A percentile compares a stretch with the other conserved stretches of the same genome.
Evolutionary conservation across 2,113 vertebrate genomes (phyloP).

Genomic region (Scolopax mira): DNA sequence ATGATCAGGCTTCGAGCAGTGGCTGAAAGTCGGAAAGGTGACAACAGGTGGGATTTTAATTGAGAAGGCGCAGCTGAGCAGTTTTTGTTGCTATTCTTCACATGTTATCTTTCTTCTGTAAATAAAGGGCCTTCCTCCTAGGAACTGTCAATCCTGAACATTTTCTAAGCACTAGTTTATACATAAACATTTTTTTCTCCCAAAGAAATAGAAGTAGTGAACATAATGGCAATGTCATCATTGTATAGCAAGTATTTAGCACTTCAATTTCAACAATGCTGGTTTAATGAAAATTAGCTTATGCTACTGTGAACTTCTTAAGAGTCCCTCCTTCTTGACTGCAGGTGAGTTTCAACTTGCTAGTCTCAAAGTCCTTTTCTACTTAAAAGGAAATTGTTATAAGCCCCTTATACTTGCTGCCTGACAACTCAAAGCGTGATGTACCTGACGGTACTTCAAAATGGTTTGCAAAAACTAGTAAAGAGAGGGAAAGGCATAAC

Average conservation of each 20-base stretch:
- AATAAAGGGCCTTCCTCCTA: not conserved
- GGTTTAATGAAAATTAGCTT: conserved; percentile 3
- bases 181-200: not conserved
- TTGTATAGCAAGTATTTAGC: not conserved
- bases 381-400: conserved; percentile 60
- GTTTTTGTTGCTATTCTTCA: not conserved
- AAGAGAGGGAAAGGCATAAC: conserved; percentile 18
- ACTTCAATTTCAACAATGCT: not conserved
- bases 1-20: not conserved
- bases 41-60: not conserved
- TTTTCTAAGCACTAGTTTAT: not conserved
- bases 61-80: not conserved
- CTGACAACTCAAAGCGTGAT: conserved; percentile 61
- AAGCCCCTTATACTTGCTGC: conserved; percentile 48
- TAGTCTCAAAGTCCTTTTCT: conserved; percentile 37
- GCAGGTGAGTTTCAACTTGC: conserved; percentile 2
- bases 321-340: not conserved
- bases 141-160: not conserved
- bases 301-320: conserved; percentile 13
- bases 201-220: not conserved
- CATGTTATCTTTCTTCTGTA: not conserved
- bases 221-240: not conserved
- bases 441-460: conserved; percentile 32
- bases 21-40: not conserved
- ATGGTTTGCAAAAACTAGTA: not conserved